A percentile compares a stretch with the other conserved stretches of the same genome.
Conservation (phyloP, 2,888 invertebrate genomes). For the Microctonus aethiopoides region DNA sequence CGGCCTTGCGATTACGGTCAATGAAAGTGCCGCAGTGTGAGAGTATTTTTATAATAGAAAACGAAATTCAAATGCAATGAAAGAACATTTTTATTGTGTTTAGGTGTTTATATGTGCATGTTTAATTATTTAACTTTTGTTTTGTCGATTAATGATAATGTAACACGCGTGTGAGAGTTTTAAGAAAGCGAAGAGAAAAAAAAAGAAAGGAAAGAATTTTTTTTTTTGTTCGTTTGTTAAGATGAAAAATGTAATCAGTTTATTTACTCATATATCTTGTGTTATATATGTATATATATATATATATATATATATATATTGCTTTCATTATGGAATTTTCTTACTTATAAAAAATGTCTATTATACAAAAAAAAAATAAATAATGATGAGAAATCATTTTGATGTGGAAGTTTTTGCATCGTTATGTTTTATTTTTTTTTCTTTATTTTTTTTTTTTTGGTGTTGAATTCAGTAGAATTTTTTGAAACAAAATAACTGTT, state of each 20-base stretch:
- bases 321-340: too few relatives aligned
- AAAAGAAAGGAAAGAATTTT: too few relatives aligned
- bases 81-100: neutral
- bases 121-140: neutral
- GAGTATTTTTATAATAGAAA: neutral
- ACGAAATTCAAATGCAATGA: neutral
- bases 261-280: neutral
- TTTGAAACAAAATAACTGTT: too few relatives aligned
- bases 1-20: neutral
- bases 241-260: neutral
- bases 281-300: neutral
- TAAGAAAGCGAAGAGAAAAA: conserved; percentile 6
- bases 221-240: neutral
- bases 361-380: neutral
- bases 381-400: neutral
- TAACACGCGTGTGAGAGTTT: neutral
- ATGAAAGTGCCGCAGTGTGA: neutral
- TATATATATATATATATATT: too few relatives aligned
- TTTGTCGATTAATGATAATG: neutral
- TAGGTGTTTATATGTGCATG: neutral
- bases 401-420: too few relatives aligned
- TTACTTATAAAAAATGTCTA: neutral
- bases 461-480: too few relatives aligned
- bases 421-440: too few relatives aligned
- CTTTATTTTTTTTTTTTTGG: too few relatives aligned